Evolutionary conservation across 2,888 invertebrate genomes (phyloP), one percentile per base, ranked within the genome.

Genomic region (Oscheius sp.): DNA sequence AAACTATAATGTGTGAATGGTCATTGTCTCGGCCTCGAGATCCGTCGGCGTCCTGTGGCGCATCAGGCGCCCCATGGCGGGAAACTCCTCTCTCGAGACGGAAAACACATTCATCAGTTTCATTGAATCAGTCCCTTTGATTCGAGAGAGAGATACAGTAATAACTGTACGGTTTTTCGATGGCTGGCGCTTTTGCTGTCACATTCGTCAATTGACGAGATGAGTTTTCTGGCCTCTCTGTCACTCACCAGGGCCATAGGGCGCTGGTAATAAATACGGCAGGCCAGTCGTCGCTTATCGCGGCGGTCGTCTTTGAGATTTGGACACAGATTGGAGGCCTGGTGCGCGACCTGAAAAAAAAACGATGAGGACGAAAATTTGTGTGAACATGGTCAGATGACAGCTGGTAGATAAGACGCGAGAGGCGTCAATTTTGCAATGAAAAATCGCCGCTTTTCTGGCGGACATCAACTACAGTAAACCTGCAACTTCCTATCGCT

Each of bases 251-350:
- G n/a, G n/a, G n/a, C n/a, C n/a, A n/a, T n/a, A n/a, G n/a, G n/a
- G n/a, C 20, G 25, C 42, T 61, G 61, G 61, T 42, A 61, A 61
- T 61, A 61, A 61, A 61, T 61, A 61, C 42, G 61, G 45, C 45
- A 25, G 53, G n/a, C n/a, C 53, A 61, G 61, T 61, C 61, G 55
- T 55, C 55, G 61, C 42, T 61, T 61, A 61, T 61, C 61, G 61
- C 25, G 61, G 42, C 61, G 61, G 61, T 42, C 29, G 55, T 45
- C 61, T 45, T 61, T 42, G 45, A 45, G 45, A 45, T 61, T 42
- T 61, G 45, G 45, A 45, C 61, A 8, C n/a, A 61, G 61, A 61
- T 55, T 55, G 61, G n/a, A n/a, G n/a, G n/a, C n/a, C 27, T 45
- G n/a, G 61, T 27, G 61, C 29, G 37, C 58, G 58, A 58, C 58